Evolutionary conservation across 2,888 invertebrate genomes (phyloP), one percentile per base, ranked within the genome.

Genomic region (Melangyna quadrimaculata): DNA sequence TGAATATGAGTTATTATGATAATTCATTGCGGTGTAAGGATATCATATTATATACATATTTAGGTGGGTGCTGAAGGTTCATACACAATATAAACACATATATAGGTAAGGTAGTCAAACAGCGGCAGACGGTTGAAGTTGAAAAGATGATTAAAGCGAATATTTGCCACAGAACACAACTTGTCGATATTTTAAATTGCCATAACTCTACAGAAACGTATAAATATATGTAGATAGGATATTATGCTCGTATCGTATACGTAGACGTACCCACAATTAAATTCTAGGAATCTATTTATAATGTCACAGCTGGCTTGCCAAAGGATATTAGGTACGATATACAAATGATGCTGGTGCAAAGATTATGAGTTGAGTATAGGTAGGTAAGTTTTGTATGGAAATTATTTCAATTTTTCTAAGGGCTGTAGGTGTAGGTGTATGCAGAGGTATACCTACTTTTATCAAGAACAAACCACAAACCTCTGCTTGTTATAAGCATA

Each of bases 1-100:
- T 83, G 63, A 78, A 61, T 53, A 65, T 57, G 74, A 74, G 48
- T 75, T 81, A 71, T 75, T 81, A 81, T 81, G 67, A 67, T 81
- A 81, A 81, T 81, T 78, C 78, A 83, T 78, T 70, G 72, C 67
- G 78, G 73, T 80, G 67, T 75, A 55, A 51, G 59, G 29, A 51
- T 45, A 45, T 65, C 65, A 51, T 45, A 59, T 37, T 37, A 57
- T 53, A 27, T 4, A n/a, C 14, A 2, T n/a, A 53, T n/a, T 2
- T 29, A 43, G 40, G 29, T 69, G 61, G 37, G 45, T 35, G n/a
- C n/a, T 51, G n/a, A n/a, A 67, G 40, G 40, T 37, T 37, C 37
- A 12, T 35, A 12, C 35, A n/a, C n/a, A n/a, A n/a, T n/a, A n/a
- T n/a, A n/a, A n/a, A 40, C 7, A 14, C 40, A 40, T 1, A 6